These are phyloP conservation scores for Onychostruthus taczanowskii DNA, from an alignment of 2,113 vertebrate species.

Conservation along the genomic window DNA sequence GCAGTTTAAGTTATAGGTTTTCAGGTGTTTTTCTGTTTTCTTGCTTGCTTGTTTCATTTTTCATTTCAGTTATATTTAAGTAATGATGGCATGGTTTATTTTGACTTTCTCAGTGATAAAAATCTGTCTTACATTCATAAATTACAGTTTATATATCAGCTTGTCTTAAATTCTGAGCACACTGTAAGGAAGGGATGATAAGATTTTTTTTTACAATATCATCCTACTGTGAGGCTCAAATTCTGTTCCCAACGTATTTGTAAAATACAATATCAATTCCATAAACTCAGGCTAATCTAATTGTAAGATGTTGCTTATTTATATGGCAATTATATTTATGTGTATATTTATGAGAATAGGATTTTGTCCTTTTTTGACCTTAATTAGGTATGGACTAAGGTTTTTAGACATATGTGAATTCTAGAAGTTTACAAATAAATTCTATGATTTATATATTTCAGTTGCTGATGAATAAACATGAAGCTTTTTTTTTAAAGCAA, in stretches of 20 bases:
- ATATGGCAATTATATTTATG: background rate
- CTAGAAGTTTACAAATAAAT: background rate
- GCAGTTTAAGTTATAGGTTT: background rate
- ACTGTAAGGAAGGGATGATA: background rate
- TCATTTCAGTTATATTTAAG: background rate
- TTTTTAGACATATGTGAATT: constrained; percentile 22
- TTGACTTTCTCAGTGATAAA: background rate
- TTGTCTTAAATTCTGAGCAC: background rate
- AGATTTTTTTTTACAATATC: background rate
- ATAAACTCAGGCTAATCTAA: background rate
- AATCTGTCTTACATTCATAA: background rate
- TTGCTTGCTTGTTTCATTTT: background rate
- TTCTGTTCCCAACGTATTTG: background rate
- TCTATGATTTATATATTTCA: background rate
- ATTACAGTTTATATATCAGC: background rate
- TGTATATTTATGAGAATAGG: constrained; percentile 23
- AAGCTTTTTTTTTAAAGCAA: background rate
- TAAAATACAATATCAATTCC: background rate
- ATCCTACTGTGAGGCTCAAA: background rate
- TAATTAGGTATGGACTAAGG: constrained; percentile 22
- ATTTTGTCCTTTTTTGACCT: background rate
- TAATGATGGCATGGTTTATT: background rate
- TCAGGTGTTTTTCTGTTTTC: background rate
- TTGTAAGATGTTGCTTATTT: constrained; percentile 10
- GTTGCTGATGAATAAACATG: constrained; percentile 38